These are phyloP conservation scores for Heliconius charithonia DNA, from an alignment of 2,888 invertebrate genomes.

Conservation along the genomic window DNA sequence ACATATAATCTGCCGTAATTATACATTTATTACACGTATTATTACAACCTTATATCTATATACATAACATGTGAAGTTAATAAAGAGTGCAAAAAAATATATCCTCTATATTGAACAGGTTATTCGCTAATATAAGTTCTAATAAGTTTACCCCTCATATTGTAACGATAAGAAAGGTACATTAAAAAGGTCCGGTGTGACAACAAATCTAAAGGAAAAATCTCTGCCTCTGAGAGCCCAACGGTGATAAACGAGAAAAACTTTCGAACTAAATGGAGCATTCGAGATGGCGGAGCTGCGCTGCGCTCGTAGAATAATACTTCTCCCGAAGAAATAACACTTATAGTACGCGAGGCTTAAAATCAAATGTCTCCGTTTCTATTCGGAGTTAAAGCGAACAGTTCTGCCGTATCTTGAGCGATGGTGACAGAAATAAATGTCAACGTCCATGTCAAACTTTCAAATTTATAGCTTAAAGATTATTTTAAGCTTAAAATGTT, in stretches of 20 bases:
- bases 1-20: not conserved
- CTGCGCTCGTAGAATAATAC: slow-evolving; percentile 82
- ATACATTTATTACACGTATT: not conserved
- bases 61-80: too few relatives aligned
- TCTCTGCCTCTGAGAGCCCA: slow-evolving; percentile 83
- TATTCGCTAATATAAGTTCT: slow-evolving; percentile 41
- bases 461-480: slow-evolving; percentile 32
- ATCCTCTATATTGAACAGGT: not conserved
- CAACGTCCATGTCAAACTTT: slow-evolving; percentile 57
- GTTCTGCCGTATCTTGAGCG: slow-evolving; percentile 65
- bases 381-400: slow-evolving; percentile 67
- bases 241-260: slow-evolving; percentile 84
- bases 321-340: slow-evolving; percentile 82
- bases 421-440: slow-evolving; percentile 67
- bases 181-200: slow-evolving; percentile 85
- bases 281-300: slow-evolving; percentile 81
- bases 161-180: slow-evolving; percentile 81
- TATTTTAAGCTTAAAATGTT: slow-evolving; percentile 8
- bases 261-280: slow-evolving; percentile 84
- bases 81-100: too few relatives aligned
- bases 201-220: slow-evolving; percentile 85
- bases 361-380: slow-evolving; percentile 81
- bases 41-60: not conserved
- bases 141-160: slow-evolving; percentile 77
- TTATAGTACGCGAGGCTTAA: slow-evolving; percentile 83